Base-by-base conservation (phyloP, 2,888 invertebrate genomes). In the Tetragonula carbonaria region DNA sequence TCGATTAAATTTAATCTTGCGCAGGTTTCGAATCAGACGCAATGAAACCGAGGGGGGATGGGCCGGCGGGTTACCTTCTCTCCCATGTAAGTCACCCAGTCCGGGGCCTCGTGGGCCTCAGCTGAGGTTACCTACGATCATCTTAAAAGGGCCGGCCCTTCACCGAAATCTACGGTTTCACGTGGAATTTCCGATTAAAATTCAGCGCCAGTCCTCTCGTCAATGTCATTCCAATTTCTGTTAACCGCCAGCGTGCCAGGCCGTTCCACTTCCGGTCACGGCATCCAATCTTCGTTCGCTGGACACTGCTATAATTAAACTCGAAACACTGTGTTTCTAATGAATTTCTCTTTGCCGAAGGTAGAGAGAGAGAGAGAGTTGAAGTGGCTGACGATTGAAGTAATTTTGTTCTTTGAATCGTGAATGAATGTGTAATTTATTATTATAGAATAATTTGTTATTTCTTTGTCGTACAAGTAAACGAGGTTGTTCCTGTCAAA, bases 1-100 rank as follows among this genome's bases (percentile, higher is more conserved):
- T 91, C 90, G 91, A 91, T 90, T 91, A 90, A 91, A 91, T 90
- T 91, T 91, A 90, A 91, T 90, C 91, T 90, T 91, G 89, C 84
- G 88, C 90, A 88, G 87, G 86, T 90, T 91, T 88, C 86, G 91
- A 89, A 90, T 87, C 87, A 89, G 70, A 62, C 84, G 87, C 87
- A 86, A 90, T 91, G 91, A 91, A 91, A 90, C 88, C 88, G 90
- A 86, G 90, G 90, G 90, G 90, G 91, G 74, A 38, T 45, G 73
- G 45, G 33, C 45, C 74, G 23, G 2, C 28, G 28, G 28, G 86
- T 80, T 68, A 62, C 45, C 23, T 62, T 74, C 80, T 79, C 68
- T 66, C 85, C 85, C 89, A 85, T 89, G 87, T 84, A 85, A 88
- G 88, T 88, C 81, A 84, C 59, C 78, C 84, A 50, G 11, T 18